Evolutionary conservation across 2,797 vertebrate species (phyloP).

Genomic region (Pseudopleuronectes americanus): DNA sequence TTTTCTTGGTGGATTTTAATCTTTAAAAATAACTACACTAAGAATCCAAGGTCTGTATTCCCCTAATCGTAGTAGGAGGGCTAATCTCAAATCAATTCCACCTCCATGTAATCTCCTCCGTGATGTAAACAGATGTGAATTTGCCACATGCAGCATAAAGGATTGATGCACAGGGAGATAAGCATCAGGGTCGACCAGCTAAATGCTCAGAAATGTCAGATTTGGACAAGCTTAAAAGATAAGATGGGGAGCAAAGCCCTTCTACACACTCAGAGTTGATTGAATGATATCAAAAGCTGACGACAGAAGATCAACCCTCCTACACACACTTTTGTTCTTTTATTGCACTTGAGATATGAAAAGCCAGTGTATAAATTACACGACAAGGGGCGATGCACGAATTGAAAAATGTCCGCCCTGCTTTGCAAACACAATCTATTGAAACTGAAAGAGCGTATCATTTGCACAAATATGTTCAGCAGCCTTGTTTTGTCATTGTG

Average conservation of each 20-base stretch:
- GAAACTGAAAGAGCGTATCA: slow-evolving; percentile 52
- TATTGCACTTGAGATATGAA: slow-evolving; percentile 13
- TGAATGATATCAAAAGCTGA: slow-evolving; percentile 54
- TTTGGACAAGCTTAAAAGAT: slow-evolving; percentile 57
- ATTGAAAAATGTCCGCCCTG: slow-evolving; percentile 53
- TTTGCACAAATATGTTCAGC: slow-evolving; percentile 39
- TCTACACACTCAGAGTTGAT: slow-evolving; percentile 30
- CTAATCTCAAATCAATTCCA: slow-evolving; percentile 47
- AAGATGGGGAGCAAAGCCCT: neutral
- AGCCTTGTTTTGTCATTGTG: slow-evolving; percentile 31
- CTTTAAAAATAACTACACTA: too few relatives aligned
- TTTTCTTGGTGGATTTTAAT: too few relatives aligned
- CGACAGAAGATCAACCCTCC: slow-evolving; percentile 41
- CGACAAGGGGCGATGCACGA: slow-evolving; percentile 21
- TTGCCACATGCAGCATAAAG: neutral
- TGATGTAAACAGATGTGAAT: slow-evolving; percentile 23
- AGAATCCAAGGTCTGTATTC: slow-evolving; percentile 15
- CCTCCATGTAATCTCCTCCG: slow-evolving; percentile 44
- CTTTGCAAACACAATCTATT: slow-evolving; percentile 45
- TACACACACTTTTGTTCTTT: slow-evolving; percentile 28
- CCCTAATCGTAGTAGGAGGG: slow-evolving; percentile 18
- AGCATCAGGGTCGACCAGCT: slow-evolving; percentile 29
- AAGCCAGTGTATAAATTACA: slow-evolving; percentile 27
- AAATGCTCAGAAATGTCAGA: slow-evolving; percentile 40
- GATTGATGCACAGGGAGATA: slow-evolving; percentile 17